These are phyloP conservation scores for Parnassius apollo DNA, from an alignment of 2,888 invertebrate genomes.

Conservation along the genomic window DNA sequence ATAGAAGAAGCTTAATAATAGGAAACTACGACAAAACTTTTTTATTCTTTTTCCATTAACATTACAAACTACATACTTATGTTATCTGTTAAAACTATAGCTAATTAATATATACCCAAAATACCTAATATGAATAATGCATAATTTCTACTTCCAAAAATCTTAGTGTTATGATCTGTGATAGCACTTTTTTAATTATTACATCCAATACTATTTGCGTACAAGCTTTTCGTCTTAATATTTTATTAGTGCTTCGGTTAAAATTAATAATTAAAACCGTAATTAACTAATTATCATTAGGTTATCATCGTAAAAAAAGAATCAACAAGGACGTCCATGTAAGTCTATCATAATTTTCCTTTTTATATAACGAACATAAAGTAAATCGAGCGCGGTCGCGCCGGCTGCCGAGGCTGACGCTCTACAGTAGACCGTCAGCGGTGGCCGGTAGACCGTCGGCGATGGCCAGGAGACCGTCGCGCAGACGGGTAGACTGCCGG, in stretches of 20 bases:
- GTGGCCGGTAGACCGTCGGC: constrained; percentile 1
- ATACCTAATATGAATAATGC: constrained; percentile 81
- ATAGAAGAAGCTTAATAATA: constrained; percentile 82
- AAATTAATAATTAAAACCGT: constrained; percentile 81
- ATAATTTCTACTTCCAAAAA: constrained; percentile 78
- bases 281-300: constrained; percentile 82
- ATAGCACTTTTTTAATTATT: constrained; percentile 69
- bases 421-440: constrained; percentile 29
- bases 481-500: not conserved
- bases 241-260: constrained; percentile 71
- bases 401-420: constrained; percentile 28
- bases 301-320: constrained; percentile 67
- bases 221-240: constrained; percentile 75
- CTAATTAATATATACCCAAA: constrained; percentile 81
- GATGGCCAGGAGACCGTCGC: not conserved
- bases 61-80: constrained; percentile 81
- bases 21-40: constrained; percentile 79
- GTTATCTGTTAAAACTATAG: constrained; percentile 80
- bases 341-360: constrained; percentile 81
- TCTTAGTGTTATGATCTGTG: constrained; percentile 69
- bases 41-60: constrained; percentile 71
- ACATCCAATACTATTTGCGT: constrained; percentile 74
- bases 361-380: constrained; percentile 78
- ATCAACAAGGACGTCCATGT: constrained; percentile 76
- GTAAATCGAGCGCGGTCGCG: constrained; percentile 50